A percentile compares a stretch with the other conserved stretches of the same genome.
These are phyloP conservation scores for Podiceps cristatus DNA, from an alignment of 2,113 vertebrate genomes.

Conservation along the genomic window DNA sequence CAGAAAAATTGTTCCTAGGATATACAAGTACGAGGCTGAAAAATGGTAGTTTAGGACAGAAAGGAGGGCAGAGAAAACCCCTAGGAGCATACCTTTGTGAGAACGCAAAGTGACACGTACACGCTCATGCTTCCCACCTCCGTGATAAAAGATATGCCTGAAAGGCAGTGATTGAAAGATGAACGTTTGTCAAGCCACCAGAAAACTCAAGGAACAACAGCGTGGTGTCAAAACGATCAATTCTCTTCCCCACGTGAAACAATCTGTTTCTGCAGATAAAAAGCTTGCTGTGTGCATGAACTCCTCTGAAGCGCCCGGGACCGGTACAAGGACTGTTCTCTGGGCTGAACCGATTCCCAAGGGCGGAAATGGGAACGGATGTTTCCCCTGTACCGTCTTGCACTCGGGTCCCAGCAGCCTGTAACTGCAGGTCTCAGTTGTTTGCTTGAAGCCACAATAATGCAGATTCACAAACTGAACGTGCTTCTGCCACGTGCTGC, in stretches of 20 bases:
- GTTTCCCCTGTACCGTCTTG: not conserved
- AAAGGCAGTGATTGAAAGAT: not conserved
- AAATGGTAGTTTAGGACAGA: not conserved
- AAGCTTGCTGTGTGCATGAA: not conserved
- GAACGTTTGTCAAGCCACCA: not conserved
- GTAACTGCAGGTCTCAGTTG: not conserved
- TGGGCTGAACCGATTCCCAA: not conserved
- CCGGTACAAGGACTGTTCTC: not conserved
- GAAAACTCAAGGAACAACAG: not conserved
- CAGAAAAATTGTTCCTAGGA: not conserved
- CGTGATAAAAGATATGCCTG: not conserved
- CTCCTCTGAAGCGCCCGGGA: not conserved
- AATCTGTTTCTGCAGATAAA: not conserved
- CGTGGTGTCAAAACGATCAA: not conserved
- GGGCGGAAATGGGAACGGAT: not conserved
- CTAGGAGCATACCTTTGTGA: not conserved
- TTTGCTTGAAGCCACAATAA: not conserved
- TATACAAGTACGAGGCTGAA: not conserved
- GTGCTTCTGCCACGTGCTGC: not conserved
- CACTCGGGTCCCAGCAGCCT: not conserved
- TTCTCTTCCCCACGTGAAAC: not conserved
- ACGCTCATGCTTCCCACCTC: not conserved
- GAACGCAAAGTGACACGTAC: not conserved
- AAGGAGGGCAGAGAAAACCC: not conserved
- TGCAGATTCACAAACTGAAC: not conserved